phyloP scores from a whole-genome alignment of 2,888 invertebrate genomes.

The Parascotia fuliginaria region DNA sequence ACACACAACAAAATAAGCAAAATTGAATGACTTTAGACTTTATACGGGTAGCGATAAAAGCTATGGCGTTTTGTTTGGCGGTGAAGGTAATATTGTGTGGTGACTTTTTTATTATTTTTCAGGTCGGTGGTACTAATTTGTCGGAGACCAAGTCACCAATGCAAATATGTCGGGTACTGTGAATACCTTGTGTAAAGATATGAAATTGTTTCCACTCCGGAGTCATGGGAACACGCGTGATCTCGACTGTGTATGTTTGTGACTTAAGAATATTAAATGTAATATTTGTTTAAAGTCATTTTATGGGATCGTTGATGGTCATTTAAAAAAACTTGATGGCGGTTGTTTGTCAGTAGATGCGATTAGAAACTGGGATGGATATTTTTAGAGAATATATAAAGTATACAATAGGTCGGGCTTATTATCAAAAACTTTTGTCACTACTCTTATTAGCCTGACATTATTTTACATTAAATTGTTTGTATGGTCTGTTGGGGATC shows the following conservation, averaged over 20 bases:
- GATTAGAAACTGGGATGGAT: neutral
- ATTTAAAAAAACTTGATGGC: slow-evolving; percentile 1
- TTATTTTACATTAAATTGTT: no score
- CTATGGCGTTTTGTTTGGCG: neutral
- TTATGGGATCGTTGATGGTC: slow-evolving; percentile 15
- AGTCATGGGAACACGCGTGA: slow-evolving; percentile 70
- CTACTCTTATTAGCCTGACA: no score
- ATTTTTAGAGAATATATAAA: slow-evolving; percentile 4
- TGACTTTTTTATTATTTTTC: slow-evolving; percentile 66
- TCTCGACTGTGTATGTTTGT: slow-evolving; percentile 25
- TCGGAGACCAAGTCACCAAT: slow-evolving; percentile 78
- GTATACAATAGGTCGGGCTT: no score
- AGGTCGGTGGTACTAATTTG: slow-evolving; percentile 74
- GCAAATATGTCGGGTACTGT: slow-evolving; percentile 78
- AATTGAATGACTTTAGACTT: slow-evolving; percentile 25
- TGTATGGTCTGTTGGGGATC: no score
- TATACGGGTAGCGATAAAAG: slow-evolving; percentile 25
- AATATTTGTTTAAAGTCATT: slow-evolving; percentile 33
- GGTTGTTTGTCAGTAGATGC: neutral
- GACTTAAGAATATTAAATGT: slow-evolving; percentile 38
- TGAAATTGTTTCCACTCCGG: slow-evolving; percentile 78
- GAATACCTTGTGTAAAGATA: slow-evolving; percentile 82
- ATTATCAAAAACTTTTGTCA: no score
- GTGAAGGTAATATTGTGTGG: slow-evolving; percentile 32
- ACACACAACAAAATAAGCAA: slow-evolving; percentile 14